Conservation (phyloP, 2,113 vertebrate genomes). For the Promerops cafer region DNA sequence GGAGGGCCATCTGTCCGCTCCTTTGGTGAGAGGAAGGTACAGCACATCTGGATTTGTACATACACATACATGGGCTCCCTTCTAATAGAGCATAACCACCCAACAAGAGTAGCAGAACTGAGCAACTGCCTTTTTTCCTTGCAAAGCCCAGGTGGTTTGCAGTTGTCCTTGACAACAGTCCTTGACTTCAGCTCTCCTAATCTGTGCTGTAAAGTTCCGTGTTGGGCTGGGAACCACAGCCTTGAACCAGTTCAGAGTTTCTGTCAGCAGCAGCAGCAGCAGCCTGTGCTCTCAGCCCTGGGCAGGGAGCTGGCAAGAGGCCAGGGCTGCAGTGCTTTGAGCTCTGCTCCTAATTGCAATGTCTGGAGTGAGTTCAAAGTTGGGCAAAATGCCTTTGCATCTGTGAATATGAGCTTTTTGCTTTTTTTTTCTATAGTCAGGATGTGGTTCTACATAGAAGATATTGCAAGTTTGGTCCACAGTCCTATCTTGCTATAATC, state of each 20-base stretch:
- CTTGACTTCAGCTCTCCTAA: neutral
- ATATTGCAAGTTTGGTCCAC: neutral
- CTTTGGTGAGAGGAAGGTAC: neutral
- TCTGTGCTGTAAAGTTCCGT: neutral
- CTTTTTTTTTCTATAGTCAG: neutral
- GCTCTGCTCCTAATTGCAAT: neutral
- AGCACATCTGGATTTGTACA: neutral
- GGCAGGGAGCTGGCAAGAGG: neutral
- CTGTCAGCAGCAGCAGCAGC: neutral
- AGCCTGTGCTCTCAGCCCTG: neutral
- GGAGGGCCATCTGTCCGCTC: neutral
- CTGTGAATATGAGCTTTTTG: neutral
- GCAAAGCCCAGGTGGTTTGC: neutral
- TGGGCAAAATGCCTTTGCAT: neutral
- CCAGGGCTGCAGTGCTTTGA: neutral
- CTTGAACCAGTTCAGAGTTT: neutral
- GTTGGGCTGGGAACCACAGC: neutral
- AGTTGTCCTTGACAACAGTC: neutral
- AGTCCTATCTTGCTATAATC: neutral
- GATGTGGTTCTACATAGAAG: neutral
- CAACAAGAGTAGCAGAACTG: neutral
- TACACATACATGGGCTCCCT: fast-evolving
- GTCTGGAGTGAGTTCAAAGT: neutral
- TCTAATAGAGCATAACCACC: neutral
- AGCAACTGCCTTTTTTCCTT: neutral